A percentile compares a stretch with the other conserved stretches of the same genome.
Conservation (phyloP, 2,797 vertebrate genomes). For the Sebastes aleutianus region DNA sequence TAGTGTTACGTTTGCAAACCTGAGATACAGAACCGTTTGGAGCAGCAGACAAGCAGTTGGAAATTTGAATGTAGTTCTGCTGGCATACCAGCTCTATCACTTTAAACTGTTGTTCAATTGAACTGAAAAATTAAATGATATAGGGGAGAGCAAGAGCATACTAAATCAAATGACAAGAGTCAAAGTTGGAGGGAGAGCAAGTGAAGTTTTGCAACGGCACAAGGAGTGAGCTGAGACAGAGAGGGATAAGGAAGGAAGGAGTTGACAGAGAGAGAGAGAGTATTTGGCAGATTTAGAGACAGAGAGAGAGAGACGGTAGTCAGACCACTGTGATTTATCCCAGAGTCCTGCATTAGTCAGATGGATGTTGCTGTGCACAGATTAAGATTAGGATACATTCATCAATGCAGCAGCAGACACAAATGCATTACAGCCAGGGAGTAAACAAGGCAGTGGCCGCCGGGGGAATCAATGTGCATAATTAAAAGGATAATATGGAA, state of each 20-base stretch:
- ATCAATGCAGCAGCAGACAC: conserved; percentile 79
- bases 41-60: background rate
- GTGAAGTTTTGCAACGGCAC: conserved; percentile 18
- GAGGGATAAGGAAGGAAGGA: background rate
- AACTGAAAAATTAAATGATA: background rate
- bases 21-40: background rate
- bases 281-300: conserved; percentile 11
- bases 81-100: background rate
- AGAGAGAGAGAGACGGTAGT: conserved; percentile 19
- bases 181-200: conserved; percentile 1
- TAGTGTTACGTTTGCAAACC: background rate
- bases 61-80: background rate
- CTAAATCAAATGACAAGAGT: conserved; percentile 14
- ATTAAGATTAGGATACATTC: conserved; percentile 84
- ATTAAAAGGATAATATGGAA: conserved; percentile 82
- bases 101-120: background rate
- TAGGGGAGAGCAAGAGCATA: background rate
- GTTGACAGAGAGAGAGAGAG: conserved; percentile 12
- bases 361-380: conserved; percentile 72
- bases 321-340: conserved; percentile 75
- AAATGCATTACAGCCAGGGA: conserved; percentile 79
- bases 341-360: conserved; percentile 76
- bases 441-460: conserved; percentile 77
- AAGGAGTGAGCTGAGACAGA: conserved; percentile 1
- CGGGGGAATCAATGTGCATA: conserved; percentile 81